Evolutionary conservation across 2,113 vertebrate genomes (phyloP).

Genomic region (Brevimyrus niger): DNA sequence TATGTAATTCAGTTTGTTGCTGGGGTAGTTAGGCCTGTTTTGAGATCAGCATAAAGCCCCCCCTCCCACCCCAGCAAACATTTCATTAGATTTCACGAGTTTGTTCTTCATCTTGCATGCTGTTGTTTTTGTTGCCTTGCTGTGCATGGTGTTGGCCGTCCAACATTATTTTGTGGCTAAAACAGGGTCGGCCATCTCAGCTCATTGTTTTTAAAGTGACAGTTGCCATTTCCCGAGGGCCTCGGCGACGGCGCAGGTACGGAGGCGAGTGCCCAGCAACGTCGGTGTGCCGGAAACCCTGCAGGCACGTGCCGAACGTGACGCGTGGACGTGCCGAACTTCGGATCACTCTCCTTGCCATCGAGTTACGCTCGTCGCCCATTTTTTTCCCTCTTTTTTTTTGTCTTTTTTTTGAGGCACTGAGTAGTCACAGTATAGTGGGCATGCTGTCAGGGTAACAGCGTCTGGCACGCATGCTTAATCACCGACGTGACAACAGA

Average conservation of each 20-base stretch:
- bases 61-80: not conserved
- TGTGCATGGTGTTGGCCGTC: not conserved
- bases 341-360: not conserved
- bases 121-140: not conserved
- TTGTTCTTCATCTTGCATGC: not conserved
- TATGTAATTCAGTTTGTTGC: not conserved
- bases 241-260: not conserved
- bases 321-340: not conserved
- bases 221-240: not conserved
- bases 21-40: not conserved
- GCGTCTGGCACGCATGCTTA: conserved; percentile 18
- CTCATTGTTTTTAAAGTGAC: not conserved
- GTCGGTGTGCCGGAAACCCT: not conserved
- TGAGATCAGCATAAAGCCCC: not conserved
- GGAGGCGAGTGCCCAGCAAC: not conserved
- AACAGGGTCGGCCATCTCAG: not conserved
- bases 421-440: not conserved
- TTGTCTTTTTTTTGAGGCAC: not conserved
- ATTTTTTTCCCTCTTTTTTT: not conserved
- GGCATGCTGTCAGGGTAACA: conserved; percentile 11
- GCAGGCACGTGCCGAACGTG: not conserved
- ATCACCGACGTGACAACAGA: not conserved
- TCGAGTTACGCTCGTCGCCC: not conserved
- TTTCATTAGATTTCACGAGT: not conserved
- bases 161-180: not conserved